Conservation (phyloP, 2,113 vertebrate genomes). For the Lota lota region DNA sequence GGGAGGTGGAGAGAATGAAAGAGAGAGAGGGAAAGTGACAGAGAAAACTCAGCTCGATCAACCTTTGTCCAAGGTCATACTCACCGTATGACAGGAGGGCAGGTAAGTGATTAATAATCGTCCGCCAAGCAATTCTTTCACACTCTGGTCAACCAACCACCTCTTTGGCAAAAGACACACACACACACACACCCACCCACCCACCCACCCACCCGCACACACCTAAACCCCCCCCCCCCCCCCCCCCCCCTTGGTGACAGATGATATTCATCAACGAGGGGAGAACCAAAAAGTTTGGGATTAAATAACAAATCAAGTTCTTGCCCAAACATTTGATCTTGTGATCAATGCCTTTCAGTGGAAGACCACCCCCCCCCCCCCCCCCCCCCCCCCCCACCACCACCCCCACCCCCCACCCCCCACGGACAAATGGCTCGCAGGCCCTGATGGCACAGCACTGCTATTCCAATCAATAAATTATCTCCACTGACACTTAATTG, state of each 20-base stretch:
- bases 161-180: conserved; percentile 16
- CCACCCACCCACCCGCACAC: not conserved
- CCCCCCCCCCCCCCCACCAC: too few relatives aligned
- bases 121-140: not conserved
- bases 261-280: not conserved
- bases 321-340: conserved; percentile 10
- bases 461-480: conserved; percentile 37
- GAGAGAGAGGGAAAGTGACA: too few relatives aligned
- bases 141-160: conserved; percentile 13
- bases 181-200: too few relatives aligned
- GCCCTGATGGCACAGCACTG: conserved; percentile 19
- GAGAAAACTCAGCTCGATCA: conserved; percentile 34
- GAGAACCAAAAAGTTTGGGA: not conserved
- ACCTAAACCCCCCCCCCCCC: not conserved
- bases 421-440: not conserved
- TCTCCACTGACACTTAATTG: conserved; percentile 22
- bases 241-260: not conserved
- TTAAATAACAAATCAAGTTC: conserved; percentile 5
- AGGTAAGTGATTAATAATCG: conserved; percentile 34
- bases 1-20: too few relatives aligned
- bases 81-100: not conserved
- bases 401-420: too few relatives aligned
- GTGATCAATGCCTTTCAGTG: conserved; percentile 23
- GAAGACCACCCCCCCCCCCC: too few relatives aligned
- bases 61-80: conserved; percentile 48